phyloP scores from a whole-genome alignment of 2,888 invertebrate species.

The Willowsia nigromaculata region DNA sequence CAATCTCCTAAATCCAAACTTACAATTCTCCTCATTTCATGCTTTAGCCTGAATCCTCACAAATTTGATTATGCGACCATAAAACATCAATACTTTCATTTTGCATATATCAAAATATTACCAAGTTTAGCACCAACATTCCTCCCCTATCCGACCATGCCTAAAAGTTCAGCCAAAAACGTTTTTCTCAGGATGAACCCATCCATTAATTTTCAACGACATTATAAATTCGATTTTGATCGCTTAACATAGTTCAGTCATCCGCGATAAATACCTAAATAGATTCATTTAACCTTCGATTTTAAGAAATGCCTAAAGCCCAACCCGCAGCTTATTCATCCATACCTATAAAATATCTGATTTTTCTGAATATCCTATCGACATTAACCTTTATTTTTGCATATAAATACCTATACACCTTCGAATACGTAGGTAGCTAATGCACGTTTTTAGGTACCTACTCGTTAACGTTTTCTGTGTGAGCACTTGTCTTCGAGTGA shows the following conservation, averaged over 20 bases:
- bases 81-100: too few relatives aligned
- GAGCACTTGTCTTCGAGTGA: too few relatives aligned
- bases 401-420: slow-evolving; percentile 1
- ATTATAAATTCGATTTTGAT: slow-evolving; percentile 15
- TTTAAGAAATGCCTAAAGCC: not conserved
- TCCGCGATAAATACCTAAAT: not conserved
- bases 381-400: not conserved
- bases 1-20: too few relatives aligned
- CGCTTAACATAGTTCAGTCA: not conserved
- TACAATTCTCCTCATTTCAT: too few relatives aligned
- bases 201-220: too few relatives aligned
- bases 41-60: too few relatives aligned
- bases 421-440: not conserved
- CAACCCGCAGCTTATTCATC: slow-evolving; percentile 20
- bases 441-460: slow-evolving; percentile 26
- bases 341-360: slow-evolving; percentile 6
- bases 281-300: slow-evolving; percentile 35
- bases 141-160: too few relatives aligned
- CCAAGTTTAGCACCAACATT: too few relatives aligned
- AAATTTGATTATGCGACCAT: too few relatives aligned
- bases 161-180: too few relatives aligned
- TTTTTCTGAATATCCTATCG: not conserved
- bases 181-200: too few relatives aligned
- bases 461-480: not conserved
- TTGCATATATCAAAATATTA: too few relatives aligned